Conservation (phyloP, 2,888 invertebrate species). For the Balanococcus diminutus region DNA sequence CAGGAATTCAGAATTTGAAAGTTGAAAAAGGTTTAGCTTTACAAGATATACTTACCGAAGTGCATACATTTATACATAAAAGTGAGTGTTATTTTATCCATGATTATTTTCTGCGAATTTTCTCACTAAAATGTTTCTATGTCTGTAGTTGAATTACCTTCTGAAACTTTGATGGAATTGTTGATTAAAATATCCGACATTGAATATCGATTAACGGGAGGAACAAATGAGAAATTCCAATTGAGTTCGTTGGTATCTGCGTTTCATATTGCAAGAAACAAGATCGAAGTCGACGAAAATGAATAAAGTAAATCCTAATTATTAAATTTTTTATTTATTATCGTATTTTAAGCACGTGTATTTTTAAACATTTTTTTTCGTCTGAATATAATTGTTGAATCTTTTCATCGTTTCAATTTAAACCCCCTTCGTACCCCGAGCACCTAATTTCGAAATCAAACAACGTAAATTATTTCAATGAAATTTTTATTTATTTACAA, state of each 20-base stretch:
- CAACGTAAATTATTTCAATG: background rate
- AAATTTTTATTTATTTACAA: conserved; percentile 35
- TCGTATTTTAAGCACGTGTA: too few species aligned
- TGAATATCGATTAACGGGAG: conserved; percentile 83
- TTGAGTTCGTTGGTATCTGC: conserved; percentile 86
- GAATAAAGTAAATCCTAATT: background rate
- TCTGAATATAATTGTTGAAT: background rate
- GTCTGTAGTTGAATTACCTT: conserved; percentile 83
- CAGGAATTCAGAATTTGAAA: conserved; percentile 83
- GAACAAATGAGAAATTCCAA: conserved; percentile 90
- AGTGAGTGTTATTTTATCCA: conserved; percentile 67
- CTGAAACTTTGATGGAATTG: conserved; percentile 76
- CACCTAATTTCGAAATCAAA: background rate
- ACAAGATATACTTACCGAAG: conserved; percentile 89
- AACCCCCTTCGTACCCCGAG: background rate
- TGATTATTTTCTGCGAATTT: background rate
- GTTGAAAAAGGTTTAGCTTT: conserved; percentile 89
- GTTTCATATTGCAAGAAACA: conserved; percentile 78
- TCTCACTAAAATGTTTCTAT: background rate
- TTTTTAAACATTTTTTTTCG: background rate
- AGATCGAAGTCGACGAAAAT: conserved; percentile 57
- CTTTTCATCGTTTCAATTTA: background rate
- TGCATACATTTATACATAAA: conserved; percentile 85
- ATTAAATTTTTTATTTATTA: background rate
- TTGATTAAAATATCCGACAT: conserved; percentile 87